Conservation (phyloP, 2,797 vertebrate species). For the Gorsachius magnificus region DNA sequence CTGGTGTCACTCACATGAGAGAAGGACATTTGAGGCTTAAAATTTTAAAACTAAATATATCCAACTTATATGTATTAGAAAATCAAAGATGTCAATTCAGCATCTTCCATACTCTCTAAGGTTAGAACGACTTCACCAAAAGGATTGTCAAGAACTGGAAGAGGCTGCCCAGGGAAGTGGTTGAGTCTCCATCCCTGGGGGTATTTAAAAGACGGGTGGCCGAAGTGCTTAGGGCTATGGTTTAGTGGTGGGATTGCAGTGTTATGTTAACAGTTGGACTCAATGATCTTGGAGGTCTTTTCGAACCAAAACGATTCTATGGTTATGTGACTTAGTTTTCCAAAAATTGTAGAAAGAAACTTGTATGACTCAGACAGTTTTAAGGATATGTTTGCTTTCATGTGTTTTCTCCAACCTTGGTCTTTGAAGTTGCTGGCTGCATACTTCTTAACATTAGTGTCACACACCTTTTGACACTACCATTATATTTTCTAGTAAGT, state of each 20-base stretch:
- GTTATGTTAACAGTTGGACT: too few relatives aligned
- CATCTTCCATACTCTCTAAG: background rate
- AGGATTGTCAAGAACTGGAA: too few relatives aligned
- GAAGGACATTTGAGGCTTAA: background rate
- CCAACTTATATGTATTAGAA: background rate
- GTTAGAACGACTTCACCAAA: background rate
- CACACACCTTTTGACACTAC: background rate
- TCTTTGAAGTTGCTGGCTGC: background rate
- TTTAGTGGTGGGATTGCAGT: too few relatives aligned
- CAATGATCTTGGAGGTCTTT: too few relatives aligned
- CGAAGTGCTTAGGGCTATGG: too few relatives aligned
- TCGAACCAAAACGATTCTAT: too few relatives aligned
- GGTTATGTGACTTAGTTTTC: background rate
- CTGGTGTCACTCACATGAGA: background rate
- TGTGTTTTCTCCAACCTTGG: background rate
- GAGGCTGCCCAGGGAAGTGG: too few relatives aligned
- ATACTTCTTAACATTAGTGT: background rate
- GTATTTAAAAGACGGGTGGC: too few relatives aligned
- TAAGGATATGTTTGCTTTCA: background rate
- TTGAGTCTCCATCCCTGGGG: too few relatives aligned
- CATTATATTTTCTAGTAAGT: background rate
- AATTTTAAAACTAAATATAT: background rate
- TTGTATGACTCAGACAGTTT: background rate
- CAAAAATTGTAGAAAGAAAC: background rate
- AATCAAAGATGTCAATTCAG: background rate